Conservation (phyloP, 2,797 vertebrate genomes). For the Pampus argenteus region DNA sequence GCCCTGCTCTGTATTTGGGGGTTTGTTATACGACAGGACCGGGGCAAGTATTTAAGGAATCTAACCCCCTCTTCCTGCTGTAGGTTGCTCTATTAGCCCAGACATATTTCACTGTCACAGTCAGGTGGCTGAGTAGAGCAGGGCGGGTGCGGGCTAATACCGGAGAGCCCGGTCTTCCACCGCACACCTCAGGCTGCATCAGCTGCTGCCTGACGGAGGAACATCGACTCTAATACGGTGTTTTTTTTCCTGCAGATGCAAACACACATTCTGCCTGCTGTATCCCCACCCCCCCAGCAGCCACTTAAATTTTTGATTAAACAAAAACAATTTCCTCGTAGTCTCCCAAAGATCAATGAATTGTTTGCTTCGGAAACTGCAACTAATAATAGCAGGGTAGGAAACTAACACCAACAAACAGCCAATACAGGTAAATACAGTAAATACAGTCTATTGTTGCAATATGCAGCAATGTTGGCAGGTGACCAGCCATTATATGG, state of each 20-base stretch:
- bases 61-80: conserved; percentile 72
- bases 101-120: conserved; percentile 80
- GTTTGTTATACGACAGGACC: conserved; percentile 69
- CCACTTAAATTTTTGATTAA: conserved; percentile 74
- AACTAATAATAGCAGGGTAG: conserved; percentile 35
- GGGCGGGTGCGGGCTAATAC: conserved; percentile 39
- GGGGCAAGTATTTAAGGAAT: conserved; percentile 69
- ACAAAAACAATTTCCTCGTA: conserved; percentile 73
- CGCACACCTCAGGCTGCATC: conserved; percentile 44
- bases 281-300: conserved; percentile 56
- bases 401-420: conserved; percentile 38
- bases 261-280: conserved; percentile 23
- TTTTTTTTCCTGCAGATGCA: conserved; percentile 45
- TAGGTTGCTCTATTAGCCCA: conserved; percentile 72
- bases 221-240: conserved; percentile 31
- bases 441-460: conserved; percentile 36
- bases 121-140: conserved; percentile 50
- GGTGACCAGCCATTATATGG: conserved; percentile 25
- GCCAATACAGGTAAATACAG: conserved; percentile 27
- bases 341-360: conserved; percentile 70
- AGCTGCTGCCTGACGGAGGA: conserved; percentile 2
- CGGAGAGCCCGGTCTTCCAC: conserved; percentile 37
- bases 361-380: conserved; percentile 68
- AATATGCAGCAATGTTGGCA: conserved; percentile 26
- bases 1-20: conserved; percentile 53